Percentiles rank a stretch among this genome's conserved stretches.
Conservation (phyloP, 2,113 vertebrate species). For the Cricetomys ansorgei region DNA sequence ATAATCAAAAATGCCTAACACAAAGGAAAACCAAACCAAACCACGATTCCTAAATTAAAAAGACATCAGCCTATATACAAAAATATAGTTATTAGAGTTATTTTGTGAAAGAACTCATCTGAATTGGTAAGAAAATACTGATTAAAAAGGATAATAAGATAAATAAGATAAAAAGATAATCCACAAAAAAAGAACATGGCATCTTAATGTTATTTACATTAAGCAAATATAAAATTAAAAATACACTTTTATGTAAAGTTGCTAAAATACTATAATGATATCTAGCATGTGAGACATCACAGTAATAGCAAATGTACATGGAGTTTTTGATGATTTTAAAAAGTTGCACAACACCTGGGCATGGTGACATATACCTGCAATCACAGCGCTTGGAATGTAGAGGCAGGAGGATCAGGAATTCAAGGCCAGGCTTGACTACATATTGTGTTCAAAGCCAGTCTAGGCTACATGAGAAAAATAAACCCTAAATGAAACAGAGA, state of each 20-base stretch:
- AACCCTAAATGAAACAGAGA: neutral
- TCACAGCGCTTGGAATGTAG: neutral
- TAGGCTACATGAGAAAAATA: neutral
- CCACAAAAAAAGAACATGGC: neutral
- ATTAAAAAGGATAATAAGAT: neutral
- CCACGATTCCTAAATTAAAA: constrained; percentile 11
- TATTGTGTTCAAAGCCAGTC: neutral
- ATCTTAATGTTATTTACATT: neutral
- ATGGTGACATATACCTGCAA: neutral
- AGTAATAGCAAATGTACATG: neutral
- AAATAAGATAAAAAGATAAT: constrained; percentile 9
- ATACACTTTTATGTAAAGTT: neutral
- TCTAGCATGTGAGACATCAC: neutral
- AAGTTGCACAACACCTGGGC: too few species aligned
- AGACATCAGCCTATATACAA: neutral
- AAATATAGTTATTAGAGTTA: neutral
- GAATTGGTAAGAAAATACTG: constrained; percentile 37
- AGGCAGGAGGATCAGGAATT: neutral
- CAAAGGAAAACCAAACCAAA: constrained; percentile 20
- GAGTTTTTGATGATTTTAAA: neutral
- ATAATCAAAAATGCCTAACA: constrained; percentile 48
- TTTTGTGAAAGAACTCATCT: constrained; percentile 40
- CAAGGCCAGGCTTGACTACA: neutral
- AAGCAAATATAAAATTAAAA: neutral
- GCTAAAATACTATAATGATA: neutral